These are phyloP conservation scores for Myocastor coypus DNA, from an alignment of 2,113 vertebrate species.

Conservation along the genomic window DNA sequence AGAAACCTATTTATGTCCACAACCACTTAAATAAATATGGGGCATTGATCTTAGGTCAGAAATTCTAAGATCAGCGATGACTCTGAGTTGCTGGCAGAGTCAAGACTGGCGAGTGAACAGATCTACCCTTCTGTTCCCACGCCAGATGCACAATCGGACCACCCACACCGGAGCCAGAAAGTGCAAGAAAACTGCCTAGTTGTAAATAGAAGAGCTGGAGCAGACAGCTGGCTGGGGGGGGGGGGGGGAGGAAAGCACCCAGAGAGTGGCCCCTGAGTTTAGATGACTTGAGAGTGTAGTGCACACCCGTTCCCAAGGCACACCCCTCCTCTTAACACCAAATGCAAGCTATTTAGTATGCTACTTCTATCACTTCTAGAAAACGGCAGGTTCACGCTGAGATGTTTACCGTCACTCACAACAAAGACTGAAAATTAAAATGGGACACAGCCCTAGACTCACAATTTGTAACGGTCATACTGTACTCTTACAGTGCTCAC, in stretches of 20 bases:
- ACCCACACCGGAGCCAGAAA: neutral
- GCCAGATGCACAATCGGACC: neutral
- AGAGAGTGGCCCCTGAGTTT: neutral
- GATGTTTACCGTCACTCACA: slow-evolving; percentile 32
- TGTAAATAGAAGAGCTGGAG: neutral
- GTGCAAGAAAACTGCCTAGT: neutral
- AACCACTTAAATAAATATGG: neutral
- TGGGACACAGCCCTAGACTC: neutral
- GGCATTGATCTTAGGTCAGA: neutral
- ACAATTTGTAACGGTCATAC: neutral
- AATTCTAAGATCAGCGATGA: neutral
- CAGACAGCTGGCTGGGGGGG: neutral
- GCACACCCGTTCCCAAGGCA: neutral
- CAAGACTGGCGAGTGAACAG: neutral
- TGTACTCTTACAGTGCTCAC: neutral
- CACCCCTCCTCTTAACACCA: neutral
- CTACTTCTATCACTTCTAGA: neutral
- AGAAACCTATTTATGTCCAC: neutral
- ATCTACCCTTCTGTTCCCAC: neutral
- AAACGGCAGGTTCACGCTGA: neutral
- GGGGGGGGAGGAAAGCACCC: too few species aligned
- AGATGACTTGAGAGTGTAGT: neutral
- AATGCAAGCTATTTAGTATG: neutral
- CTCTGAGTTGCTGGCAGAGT: neutral
- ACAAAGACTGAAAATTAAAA: neutral